phyloP scores from a whole-genome alignment of 2,113 vertebrate species.

The Zingel zingel region DNA sequence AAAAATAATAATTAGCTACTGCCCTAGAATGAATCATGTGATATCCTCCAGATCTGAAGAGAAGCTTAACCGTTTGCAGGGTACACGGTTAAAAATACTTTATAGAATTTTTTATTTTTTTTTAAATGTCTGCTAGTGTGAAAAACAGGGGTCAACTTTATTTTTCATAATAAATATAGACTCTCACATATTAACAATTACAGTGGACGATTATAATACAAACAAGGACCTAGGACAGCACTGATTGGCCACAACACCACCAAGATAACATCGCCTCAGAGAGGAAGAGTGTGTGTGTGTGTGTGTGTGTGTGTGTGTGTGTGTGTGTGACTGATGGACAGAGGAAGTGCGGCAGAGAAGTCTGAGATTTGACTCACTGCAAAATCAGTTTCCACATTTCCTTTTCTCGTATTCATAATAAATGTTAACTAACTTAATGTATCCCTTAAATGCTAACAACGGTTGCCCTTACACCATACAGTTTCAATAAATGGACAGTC shows the following conservation, averaged over 20 bases:
- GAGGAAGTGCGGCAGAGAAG: not conserved
- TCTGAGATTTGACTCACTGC: not conserved
- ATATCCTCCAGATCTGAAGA: not conserved
- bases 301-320: too few relatives aligned
- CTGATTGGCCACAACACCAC: conserved; percentile 32
- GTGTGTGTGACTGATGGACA: not conserved
- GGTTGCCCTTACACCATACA: not conserved
- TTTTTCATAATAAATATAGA: conserved; percentile 77
- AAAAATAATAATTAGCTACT: conserved; percentile 45
- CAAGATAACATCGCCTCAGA: not conserved
- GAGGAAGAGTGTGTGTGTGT: not conserved
- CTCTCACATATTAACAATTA: conserved; percentile 56
- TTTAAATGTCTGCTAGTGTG: conserved; percentile 23
- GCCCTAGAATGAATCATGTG: conserved; percentile 28
- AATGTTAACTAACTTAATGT: not conserved
- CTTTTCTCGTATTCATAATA: not conserved
- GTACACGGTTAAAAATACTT: not conserved
- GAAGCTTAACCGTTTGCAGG: conserved; percentile 1
- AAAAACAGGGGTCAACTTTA: conserved; percentile 44
- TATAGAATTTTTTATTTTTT: conserved; percentile 31
- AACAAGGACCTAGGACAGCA: conserved; percentile 22
- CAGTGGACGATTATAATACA: conserved; percentile 56
- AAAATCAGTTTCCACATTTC: not conserved
- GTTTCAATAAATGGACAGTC: not conserved
- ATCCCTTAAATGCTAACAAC: not conserved